Base-by-base conservation (phyloP, 2,888 invertebrate genomes). In the Agrotis puta region DNA sequence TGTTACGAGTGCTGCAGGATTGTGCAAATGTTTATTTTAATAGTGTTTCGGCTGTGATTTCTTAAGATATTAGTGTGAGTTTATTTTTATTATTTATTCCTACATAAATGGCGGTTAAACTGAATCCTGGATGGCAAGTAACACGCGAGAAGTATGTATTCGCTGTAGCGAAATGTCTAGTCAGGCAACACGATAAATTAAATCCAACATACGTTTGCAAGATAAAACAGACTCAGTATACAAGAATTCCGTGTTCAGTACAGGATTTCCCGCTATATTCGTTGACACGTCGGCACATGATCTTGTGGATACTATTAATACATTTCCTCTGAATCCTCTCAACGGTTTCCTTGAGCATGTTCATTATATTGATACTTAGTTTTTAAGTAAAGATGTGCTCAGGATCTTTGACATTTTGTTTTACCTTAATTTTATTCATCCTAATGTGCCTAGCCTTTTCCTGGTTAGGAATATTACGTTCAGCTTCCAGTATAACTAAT, bases 41-140 rank as follows among this genome's bases (percentile, higher is more conserved):
- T 81, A 68, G 62, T 66, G 51, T 81, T 81, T 73, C 69, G 76
- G 73, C 71, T 77, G 86, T 86, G 82, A 84, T 83, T 79, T 71
- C 51, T 70, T 73, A 75, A 68, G 33, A 83, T 79, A 83, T 72
- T 83, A 77, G 80, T 88, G 88, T 87, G 58, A 88, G 89, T 88
- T 70, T 56, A 63, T 71, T 74, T 70, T 16, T 0, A 57, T 48
- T 57, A 54, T 11, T n/a, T 63, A 48, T 20, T 22, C 16, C 20
- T 24, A 0, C 50, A 13, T 43, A 13, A 16, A 7, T 9, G 18
- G 20, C 13, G 24, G 0, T 16, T 48, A 33, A 64, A 13, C 59
- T 48, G 54, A 53, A 43, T 59, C 22, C 54, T 0, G 14, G 50
- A 64, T 77, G 1, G 45, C 66, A 66, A 27, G 45, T 73, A 51